phyloP scores from a whole-genome alignment of 1,140 invertebrate species.

The Mizuhopecten yessoensis region DNA sequence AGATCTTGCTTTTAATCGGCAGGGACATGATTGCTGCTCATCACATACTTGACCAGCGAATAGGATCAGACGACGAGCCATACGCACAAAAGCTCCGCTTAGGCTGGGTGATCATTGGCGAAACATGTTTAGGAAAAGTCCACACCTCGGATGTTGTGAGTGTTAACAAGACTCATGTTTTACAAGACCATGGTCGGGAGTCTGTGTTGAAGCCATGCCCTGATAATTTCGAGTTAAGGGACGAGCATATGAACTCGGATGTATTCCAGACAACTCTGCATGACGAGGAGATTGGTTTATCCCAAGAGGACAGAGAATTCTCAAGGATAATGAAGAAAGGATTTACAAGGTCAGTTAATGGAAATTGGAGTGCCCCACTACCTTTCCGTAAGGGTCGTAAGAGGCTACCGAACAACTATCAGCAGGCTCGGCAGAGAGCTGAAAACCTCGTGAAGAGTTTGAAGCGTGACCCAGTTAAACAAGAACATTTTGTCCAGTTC shows the following conservation, averaged over 20 bases:
- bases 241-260: neutral
- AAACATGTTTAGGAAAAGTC: too few relatives aligned
- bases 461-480: too few relatives aligned
- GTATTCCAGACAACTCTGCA: too few relatives aligned
- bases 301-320: too few relatives aligned
- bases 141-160: neutral
- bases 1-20: constrained; percentile 55
- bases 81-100: constrained; percentile 54
- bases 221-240: constrained; percentile 12
- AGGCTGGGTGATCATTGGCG: constrained; percentile 53
- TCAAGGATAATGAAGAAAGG: neutral
- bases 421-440: too few relatives aligned
- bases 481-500: too few relatives aligned
- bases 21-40: constrained; percentile 56
- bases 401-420: too few relatives aligned
- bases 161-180: neutral
- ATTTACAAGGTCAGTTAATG: neutral
- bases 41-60: constrained; percentile 53
- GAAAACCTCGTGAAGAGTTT: too few relatives aligned
- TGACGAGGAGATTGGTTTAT: too few relatives aligned
- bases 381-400: too few relatives aligned
- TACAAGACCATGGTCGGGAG: neutral
- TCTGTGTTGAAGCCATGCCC: constrained; percentile 48
- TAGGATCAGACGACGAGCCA: neutral
- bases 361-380: too few relatives aligned